These are phyloP conservation scores for Aepyceros melampus DNA, from an alignment of 2,113 vertebrate genomes.

Conservation along the genomic window DNA sequence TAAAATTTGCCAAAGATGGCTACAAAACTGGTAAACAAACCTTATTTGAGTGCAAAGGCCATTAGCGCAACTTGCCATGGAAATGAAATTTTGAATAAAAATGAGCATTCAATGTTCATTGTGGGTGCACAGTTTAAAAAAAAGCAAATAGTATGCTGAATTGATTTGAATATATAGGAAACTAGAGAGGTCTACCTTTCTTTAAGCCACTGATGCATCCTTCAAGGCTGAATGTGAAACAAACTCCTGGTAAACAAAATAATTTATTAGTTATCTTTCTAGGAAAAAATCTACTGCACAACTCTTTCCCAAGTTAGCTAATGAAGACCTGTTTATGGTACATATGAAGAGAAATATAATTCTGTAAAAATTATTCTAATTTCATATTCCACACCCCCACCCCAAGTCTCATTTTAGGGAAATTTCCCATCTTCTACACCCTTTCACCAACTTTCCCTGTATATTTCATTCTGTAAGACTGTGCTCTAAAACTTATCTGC, in stretches of 20 bases:
- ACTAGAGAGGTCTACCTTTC: not conserved
- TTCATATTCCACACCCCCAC: not conserved
- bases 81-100: constrained; percentile 27
- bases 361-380: not conserved
- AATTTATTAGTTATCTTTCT: not conserved
- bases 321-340: not conserved
- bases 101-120: not conserved
- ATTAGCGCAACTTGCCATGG: constrained; percentile 49
- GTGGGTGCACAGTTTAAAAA: not conserved
- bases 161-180: not conserved
- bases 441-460: not conserved
- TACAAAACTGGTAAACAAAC: constrained; percentile 44
- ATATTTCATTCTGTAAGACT: not conserved
- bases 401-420: not conserved
- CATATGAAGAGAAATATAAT: not conserved
- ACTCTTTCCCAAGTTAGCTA: not conserved
- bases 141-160: constrained; percentile 31
- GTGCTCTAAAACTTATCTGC: not conserved
- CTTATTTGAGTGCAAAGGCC: constrained; percentile 33
- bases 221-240: not conserved
- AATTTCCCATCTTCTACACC: not conserved
- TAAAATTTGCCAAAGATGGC: not conserved
- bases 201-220: not conserved
- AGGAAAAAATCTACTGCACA: not conserved
- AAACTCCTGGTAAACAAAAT: not conserved